phyloP scores from a whole-genome alignment of 2,113 vertebrate species.

The Craseonycteris thonglongyai region DNA sequence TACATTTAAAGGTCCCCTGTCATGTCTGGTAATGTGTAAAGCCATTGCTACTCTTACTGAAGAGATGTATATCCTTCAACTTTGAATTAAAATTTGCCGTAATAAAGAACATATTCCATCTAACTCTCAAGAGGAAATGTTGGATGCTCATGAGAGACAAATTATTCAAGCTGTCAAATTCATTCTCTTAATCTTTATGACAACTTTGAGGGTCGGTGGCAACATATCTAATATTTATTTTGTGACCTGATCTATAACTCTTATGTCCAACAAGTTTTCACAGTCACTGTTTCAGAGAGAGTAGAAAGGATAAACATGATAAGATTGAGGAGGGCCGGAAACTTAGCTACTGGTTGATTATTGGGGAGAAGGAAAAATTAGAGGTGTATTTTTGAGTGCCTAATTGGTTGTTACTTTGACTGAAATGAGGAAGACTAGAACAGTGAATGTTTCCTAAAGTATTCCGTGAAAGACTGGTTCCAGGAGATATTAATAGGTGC shows the following conservation, averaged over 20 bases:
- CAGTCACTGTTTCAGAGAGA: neutral
- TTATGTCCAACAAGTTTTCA: neutral
- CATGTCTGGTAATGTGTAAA: neutral
- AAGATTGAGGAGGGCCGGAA: neutral
- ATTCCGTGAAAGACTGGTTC: constrained; percentile 42
- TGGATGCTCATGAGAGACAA: neutral
- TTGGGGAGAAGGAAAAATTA: neutral
- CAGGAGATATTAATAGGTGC: constrained; percentile 50
- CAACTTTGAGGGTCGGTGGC: neutral
- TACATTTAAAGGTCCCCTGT: neutral
- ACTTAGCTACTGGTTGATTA: neutral
- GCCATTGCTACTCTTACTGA: neutral
- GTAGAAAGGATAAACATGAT: neutral
- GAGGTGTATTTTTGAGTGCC: neutral
- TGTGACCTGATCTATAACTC: neutral
- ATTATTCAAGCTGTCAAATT: neutral
- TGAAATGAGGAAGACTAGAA: constrained; percentile 6
- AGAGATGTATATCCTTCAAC: neutral
- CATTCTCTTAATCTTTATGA: neutral
- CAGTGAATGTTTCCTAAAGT: neutral
- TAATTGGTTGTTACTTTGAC: neutral
- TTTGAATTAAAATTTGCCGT: neutral
- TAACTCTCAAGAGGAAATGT: neutral
- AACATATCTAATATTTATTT: neutral
- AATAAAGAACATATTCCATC: neutral